Evolutionary conservation across 2,113 vertebrate genomes (phyloP).

Genomic region (Furnarius figulus): DNA sequence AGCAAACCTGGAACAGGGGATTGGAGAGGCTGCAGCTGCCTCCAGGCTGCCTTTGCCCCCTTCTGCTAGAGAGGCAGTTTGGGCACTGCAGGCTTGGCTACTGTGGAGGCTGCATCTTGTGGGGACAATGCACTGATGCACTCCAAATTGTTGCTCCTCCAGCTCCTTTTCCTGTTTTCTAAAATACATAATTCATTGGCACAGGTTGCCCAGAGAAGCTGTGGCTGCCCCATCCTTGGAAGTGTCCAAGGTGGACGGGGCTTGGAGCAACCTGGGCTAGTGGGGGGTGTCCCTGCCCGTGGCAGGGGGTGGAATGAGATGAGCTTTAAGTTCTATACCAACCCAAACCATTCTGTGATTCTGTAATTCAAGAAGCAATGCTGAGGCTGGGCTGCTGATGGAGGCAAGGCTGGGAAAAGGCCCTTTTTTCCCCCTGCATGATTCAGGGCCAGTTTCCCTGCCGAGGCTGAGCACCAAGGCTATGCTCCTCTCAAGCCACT

Average conservation of each 20-base stretch:
- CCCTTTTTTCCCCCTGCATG: not conserved
- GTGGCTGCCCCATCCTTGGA: not conserved
- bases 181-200: accelerated
- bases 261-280: not conserved
- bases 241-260: not conserved
- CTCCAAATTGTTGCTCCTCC: not conserved
- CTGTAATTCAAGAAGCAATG: not conserved
- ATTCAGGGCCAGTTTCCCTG: not conserved
- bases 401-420: not conserved
- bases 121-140: not conserved
- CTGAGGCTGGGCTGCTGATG: not conserved
- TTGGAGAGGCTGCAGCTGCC: not conserved
- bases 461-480: accelerated
- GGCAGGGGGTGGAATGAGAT: accelerated
- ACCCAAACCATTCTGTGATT: not conserved
- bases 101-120: accelerated
- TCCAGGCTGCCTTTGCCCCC: not conserved
- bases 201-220: not conserved
- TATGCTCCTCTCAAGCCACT: accelerated
- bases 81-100: not conserved
- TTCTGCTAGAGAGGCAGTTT: not conserved
- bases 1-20: not conserved
- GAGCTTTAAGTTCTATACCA: not conserved
- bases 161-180: not conserved
- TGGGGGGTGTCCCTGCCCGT: not conserved